These are phyloP conservation scores for Vireo griseus DNA, from an alignment of 2,797 vertebrate species.

Conservation along the genomic window DNA sequence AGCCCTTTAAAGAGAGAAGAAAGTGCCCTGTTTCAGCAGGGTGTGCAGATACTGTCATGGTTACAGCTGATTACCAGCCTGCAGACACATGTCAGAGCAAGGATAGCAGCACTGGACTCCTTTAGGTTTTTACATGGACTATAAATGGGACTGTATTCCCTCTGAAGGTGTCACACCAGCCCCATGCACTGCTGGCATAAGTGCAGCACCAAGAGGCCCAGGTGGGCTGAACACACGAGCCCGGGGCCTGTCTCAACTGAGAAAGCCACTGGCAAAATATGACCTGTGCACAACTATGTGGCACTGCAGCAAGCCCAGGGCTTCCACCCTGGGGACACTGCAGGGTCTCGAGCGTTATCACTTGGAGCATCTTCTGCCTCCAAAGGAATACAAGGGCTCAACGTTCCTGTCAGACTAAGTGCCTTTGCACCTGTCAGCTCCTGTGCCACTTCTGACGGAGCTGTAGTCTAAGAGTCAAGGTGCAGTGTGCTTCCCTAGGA, in stretches of 20 bases:
- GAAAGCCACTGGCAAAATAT: accelerated
- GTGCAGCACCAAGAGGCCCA: neutral
- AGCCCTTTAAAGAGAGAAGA: neutral
- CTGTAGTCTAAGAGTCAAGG: neutral
- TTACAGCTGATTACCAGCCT: neutral
- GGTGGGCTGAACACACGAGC: neutral
- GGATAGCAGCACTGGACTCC: neutral
- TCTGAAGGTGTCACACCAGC: accelerated
- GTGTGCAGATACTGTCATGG: neutral
- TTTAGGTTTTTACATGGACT: neutral
- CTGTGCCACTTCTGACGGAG: neutral
- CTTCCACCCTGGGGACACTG: accelerated
- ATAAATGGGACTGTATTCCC: neutral
- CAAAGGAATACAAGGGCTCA: accelerated
- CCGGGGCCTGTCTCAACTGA: neutral
- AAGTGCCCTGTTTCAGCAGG: neutral
- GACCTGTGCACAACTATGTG: accelerated
- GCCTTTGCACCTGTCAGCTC: neutral
- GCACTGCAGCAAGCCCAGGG: accelerated
- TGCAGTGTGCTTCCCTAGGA: neutral
- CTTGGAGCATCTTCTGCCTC: neutral
- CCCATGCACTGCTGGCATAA: neutral
- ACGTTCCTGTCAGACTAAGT: neutral
- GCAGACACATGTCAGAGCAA: neutral
- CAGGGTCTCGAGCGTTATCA: neutral